These are phyloP conservation scores for Sceloporus undulatus DNA, from an alignment of 2,113 vertebrate genomes.

Conservation along the genomic window DNA sequence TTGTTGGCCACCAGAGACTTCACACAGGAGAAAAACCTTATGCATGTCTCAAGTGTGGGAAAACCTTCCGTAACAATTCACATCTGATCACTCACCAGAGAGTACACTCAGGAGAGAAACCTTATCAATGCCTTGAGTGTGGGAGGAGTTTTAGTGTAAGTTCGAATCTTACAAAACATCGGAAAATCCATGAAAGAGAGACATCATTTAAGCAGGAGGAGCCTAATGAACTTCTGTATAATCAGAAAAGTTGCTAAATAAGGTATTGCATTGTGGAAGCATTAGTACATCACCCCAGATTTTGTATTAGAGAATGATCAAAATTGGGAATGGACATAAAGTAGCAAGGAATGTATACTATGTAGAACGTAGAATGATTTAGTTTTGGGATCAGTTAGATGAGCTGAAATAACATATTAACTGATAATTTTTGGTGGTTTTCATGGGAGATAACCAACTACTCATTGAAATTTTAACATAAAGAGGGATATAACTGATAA, in stretches of 20 bases:
- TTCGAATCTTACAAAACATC: slow-evolving; percentile 47
- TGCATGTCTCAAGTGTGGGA: slow-evolving; percentile 37
- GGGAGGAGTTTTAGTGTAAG: slow-evolving; percentile 42
- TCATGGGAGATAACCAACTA: too few species aligned
- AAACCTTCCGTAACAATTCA: slow-evolving; percentile 50
- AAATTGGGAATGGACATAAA: background rate
- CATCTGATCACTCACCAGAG: slow-evolving; percentile 51
- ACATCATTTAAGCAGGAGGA: background rate
- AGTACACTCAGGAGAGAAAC: slow-evolving; percentile 52
- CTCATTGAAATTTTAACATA: too few species aligned
- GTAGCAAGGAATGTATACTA: background rate
- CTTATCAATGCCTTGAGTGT: slow-evolving; percentile 29
- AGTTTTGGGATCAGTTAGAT: background rate
- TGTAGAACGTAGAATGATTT: background rate
- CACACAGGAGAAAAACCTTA: slow-evolving; percentile 53
- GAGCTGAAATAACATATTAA: too few species aligned
- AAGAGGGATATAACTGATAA: too few species aligned
- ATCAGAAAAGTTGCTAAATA: background rate
- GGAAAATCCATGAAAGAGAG: slow-evolving; percentile 29
- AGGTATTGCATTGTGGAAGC: background rate
- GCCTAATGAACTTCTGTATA: background rate
- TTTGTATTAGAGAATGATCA: background rate
- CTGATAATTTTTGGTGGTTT: too few species aligned
- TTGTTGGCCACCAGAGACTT: slow-evolving; percentile 41
- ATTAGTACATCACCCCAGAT: background rate